A percentile compares a stretch with the other conserved stretches of the same genome.
Evolutionary conservation across 2,888 invertebrate species (phyloP).

Genomic region (Nezara viridula): DNA sequence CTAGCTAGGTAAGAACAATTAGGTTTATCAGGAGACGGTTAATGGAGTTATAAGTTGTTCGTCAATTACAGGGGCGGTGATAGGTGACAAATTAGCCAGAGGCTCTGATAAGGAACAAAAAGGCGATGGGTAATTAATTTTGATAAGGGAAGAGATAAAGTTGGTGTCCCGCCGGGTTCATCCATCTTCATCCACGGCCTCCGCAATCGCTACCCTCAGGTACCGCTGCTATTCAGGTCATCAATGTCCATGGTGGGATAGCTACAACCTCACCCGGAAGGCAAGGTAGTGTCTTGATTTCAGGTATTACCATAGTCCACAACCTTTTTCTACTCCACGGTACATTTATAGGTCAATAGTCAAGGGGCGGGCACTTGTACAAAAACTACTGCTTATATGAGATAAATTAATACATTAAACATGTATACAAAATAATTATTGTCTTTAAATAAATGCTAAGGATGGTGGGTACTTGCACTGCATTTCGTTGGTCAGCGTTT

Average conservation of each 20-base stretch:
- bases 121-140: slow-evolving; percentile 57
- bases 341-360: no score
- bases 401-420: no score
- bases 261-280: not conserved
- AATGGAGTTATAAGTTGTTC: slow-evolving; percentile 49
- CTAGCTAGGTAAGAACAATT: slow-evolving; percentile 43
- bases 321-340: no score
- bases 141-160: slow-evolving; percentile 56
- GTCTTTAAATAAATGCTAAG: no score
- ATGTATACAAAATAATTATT: no score
- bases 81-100: slow-evolving; percentile 47
- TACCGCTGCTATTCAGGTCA: slow-evolving; percentile 27
- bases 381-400: no score
- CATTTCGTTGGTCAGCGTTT: no score
- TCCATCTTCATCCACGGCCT: slow-evolving; percentile 49
- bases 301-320: no score
- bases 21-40: slow-evolving; percentile 13
- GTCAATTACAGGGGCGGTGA: slow-evolving; percentile 31
- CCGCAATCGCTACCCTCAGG: slow-evolving; percentile 5
- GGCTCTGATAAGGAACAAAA: slow-evolving; percentile 56
- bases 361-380: no score
- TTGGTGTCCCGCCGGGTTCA: slow-evolving; percentile 52
- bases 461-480: no score
- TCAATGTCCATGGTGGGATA: not conserved
- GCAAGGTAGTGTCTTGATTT: not conserved